Base-by-base conservation (phyloP, 2,113 vertebrate species). In the Mesoclemmys tuberculata region DNA sequence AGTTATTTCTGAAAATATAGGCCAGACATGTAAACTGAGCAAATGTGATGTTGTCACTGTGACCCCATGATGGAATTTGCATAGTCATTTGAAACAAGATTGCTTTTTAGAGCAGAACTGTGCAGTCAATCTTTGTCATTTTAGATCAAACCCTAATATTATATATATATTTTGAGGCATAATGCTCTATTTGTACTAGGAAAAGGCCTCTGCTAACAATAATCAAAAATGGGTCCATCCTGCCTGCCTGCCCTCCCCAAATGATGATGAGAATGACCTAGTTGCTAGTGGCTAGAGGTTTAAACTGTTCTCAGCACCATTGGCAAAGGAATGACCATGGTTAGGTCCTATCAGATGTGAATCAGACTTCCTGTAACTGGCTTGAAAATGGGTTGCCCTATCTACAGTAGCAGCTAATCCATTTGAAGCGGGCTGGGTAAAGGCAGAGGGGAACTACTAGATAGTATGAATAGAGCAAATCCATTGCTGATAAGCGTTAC, bases 401-500 rank as follows among this genome's bases (percentile, higher is more conserved):
- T 26, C 31, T 46, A 55, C 0, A 54, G 49, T 41, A 84, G 51
- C 6, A 49, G 19, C 24, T 90, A 46, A 82, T 2, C 3, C 71
- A 26, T 85, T 11, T 0, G 6, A 49, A 5, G 16, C 2, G 0
- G 6, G 26, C n/a, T 55, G 13, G 8, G 26, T 81, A 31, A 29
- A 82, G 31, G 54, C 80, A 79, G 13, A 51, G 9, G 61, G 41
- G 4, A 12, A 54, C 35, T 68, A 52, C 51, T 16, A 52, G 51
- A 52, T 52, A 52, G 13, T 18, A 52, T 52, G 51, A 52, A 80
- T 22, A 80, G 49, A 52, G 80, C 5, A 88, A 89, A 2, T 6
- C 4, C 21, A 94, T 58, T 64, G n/a, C 52, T 74, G 31, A 71
- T 35, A 74, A 93, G 55, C 3, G 49, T 38, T 61, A 81, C 9